Percentiles rank a stretch among this genome's conserved stretches.
Conservation (phyloP, 2,888 invertebrate genomes). For the Drosophila mettleri region DNA sequence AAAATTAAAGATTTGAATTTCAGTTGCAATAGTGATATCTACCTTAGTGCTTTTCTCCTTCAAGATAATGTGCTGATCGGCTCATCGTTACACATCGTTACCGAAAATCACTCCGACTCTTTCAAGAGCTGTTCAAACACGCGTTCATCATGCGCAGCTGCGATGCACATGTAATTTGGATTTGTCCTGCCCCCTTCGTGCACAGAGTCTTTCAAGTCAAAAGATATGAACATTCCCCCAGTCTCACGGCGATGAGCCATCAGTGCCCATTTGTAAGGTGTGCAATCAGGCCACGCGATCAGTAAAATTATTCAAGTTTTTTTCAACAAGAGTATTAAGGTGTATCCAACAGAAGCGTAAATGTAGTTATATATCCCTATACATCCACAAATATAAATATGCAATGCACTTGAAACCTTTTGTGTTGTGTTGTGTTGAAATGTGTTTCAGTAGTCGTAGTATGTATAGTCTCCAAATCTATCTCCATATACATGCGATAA, state of each 20-base stretch:
- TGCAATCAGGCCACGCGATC: constrained; percentile 71
- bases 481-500: constrained; percentile 45
- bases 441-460: not conserved
- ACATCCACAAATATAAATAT: constrained; percentile 38
- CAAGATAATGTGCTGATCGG: constrained; percentile 55
- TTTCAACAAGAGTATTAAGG: constrained; percentile 6
- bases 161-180: constrained; percentile 48
- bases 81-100: constrained; percentile 58
- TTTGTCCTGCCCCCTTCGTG: constrained; percentile 5
- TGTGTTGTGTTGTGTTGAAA: constrained; percentile 33
- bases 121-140: constrained; percentile 38
- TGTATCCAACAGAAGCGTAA: constrained; percentile 15
- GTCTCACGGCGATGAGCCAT: constrained; percentile 9
- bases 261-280: constrained; percentile 47
- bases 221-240: not conserved
- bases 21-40: too few relatives aligned
- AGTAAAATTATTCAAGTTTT: constrained; percentile 41
- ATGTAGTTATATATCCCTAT: constrained; percentile 5
- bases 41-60: not conserved
- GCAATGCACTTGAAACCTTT: constrained; percentile 26
- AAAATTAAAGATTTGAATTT: not conserved
- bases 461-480: not conserved
- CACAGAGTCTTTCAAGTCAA: constrained; percentile 1
- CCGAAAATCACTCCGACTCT: constrained; percentile 75
- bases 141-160: constrained; percentile 44